phyloP scores from a whole-genome alignment of 2,113 vertebrate genomes.

The Bubo blakistoni region DNA sequence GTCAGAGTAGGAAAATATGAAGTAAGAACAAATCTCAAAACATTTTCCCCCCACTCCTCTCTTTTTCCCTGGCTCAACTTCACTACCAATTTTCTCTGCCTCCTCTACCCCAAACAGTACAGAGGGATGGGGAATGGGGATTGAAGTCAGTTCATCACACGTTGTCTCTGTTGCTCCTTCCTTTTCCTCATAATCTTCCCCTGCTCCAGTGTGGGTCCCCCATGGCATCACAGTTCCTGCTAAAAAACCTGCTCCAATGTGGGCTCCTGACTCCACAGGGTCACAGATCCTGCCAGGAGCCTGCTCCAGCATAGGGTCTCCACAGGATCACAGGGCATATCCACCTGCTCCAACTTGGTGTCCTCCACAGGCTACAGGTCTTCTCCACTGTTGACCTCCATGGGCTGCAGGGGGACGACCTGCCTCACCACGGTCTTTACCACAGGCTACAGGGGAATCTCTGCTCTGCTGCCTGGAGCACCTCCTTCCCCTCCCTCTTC shows the following conservation, averaged over 20 bases:
- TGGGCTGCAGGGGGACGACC: neutral
- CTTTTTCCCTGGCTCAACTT: neutral
- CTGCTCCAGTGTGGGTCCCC: neutral
- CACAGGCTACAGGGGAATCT: neutral
- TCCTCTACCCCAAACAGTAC: fast-evolving
- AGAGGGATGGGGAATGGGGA: fast-evolving
- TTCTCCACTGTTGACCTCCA: too few species aligned
- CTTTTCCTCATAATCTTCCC: too few species aligned
- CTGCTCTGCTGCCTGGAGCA: neutral
- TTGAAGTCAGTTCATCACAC: neutral
- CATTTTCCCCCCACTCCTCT: neutral
- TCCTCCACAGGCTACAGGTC: neutral
- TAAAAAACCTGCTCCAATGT: neutral
- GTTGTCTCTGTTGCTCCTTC: neutral
- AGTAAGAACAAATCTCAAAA: neutral
- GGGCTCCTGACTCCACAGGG: fast-evolving
- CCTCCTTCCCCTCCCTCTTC: neutral
- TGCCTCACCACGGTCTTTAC: neutral
- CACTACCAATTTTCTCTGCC: neutral
- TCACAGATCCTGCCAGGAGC: neutral
- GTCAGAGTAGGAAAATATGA: neutral
- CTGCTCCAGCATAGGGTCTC: fast-evolving
- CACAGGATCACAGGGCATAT: neutral
- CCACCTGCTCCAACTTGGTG: neutral
- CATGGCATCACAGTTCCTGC: fast-evolving